These are phyloP conservation scores for Cantharis flavilabris DNA, from an alignment of 2,888 invertebrate species.

Conservation along the genomic window DNA sequence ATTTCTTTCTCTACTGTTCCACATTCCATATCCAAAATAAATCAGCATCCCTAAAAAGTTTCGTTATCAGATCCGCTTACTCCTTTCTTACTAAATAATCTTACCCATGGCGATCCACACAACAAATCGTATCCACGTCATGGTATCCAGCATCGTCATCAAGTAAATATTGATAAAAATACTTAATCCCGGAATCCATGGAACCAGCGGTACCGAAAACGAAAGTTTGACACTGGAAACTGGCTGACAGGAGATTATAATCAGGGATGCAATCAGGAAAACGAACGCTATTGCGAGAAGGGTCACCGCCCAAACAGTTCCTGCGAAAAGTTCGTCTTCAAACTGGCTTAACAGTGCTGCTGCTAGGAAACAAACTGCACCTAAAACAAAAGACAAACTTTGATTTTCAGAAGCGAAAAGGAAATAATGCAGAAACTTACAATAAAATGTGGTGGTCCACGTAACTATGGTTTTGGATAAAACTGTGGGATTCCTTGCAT, in stretches of 20 bases:
- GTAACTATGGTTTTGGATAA: slow-evolving; percentile 58
- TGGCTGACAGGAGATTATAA: slow-evolving; percentile 65
- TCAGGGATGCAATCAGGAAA: slow-evolving; percentile 55
- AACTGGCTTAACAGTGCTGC: slow-evolving; percentile 48
- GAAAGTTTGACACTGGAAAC: slow-evolving; percentile 64
- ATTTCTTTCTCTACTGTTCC: slow-evolving; percentile 63
- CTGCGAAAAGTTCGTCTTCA: slow-evolving; percentile 49
- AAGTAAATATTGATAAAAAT: slow-evolving; percentile 83
- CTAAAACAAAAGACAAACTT: slow-evolving; percentile 38
- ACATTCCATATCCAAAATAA: slow-evolving; percentile 74
- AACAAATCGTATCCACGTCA: slow-evolving; percentile 81
- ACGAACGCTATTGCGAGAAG: slow-evolving; percentile 47
- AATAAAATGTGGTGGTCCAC: slow-evolving; percentile 57
- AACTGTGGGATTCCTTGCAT: slow-evolving; percentile 52
- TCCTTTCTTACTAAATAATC: slow-evolving; percentile 36
- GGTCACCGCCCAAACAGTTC: slow-evolving; percentile 47
- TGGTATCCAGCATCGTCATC: slow-evolving; percentile 76
- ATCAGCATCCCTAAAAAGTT: slow-evolving; percentile 67
- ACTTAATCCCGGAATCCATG: slow-evolving; percentile 79
- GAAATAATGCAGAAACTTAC: slow-evolving; percentile 47
- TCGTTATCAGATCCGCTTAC: background rate
- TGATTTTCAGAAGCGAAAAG: background rate
- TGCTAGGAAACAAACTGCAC: slow-evolving; percentile 46
- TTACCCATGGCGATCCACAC: slow-evolving; percentile 82
- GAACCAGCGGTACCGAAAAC: slow-evolving; percentile 79